These are phyloP conservation scores for Eulemur coronatus DNA, from an alignment of 2,797 vertebrate species.

Conservation along the genomic window DNA sequence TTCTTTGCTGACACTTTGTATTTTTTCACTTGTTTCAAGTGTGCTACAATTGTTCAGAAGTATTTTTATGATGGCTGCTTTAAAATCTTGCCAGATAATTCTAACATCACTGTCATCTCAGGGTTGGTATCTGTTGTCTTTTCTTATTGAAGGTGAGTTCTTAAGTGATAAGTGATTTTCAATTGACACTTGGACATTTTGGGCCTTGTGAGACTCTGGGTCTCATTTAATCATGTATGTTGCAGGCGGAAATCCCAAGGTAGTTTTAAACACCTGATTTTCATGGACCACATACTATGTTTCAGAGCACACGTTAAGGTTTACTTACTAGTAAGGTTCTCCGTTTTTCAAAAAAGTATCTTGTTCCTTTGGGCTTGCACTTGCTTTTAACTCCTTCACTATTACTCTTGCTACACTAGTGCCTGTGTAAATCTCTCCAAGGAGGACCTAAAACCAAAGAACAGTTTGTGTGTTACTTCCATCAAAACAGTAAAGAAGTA, in stretches of 20 bases:
- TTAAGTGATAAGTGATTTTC: not conserved
- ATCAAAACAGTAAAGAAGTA: constrained; percentile 80
- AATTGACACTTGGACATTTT: not conserved
- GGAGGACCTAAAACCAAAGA: constrained; percentile 89
- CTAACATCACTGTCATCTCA: not conserved
- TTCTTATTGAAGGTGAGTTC: not conserved
- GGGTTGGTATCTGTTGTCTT: not conserved
- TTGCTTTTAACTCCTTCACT: constrained; percentile 96
- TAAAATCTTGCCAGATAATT: not conserved
- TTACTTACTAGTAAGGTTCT: constrained; percentile 94
- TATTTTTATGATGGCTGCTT: too few species aligned
- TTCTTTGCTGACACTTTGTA: too few species aligned
- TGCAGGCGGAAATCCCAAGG: not conserved
- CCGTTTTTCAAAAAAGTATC: constrained; percentile 95
- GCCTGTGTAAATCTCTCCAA: constrained; percentile 96
- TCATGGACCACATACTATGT: not conserved
- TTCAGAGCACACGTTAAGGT: not conserved
- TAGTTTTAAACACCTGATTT: not conserved
- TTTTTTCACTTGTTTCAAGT: too few species aligned
- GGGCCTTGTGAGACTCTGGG: not conserved
- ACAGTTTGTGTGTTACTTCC: constrained; percentile 36
- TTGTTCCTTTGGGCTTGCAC: constrained; percentile 93
- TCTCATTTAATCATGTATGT: not conserved
- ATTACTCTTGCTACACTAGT: constrained; percentile 92
- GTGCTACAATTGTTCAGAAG: too few species aligned